Base-by-base conservation (phyloP, 2,888 invertebrate genomes). In the Embidobia sp. region DNA sequence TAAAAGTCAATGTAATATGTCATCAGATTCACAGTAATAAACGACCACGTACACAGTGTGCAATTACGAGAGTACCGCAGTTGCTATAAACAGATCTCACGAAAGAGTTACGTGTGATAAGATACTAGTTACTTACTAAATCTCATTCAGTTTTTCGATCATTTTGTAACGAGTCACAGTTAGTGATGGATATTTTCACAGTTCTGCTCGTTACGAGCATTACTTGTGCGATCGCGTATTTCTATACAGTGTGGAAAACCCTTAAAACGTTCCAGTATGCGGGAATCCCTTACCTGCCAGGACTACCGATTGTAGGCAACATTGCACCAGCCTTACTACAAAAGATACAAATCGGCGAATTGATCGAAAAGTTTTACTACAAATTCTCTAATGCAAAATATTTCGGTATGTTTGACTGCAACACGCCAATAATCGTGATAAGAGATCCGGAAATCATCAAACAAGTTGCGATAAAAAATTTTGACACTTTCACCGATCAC, bases 391-490 rank as follows among this genome's bases (percentile, higher is more conserved):
- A 84, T 0, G 83, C 82, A 0, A 85, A 83, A 27, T 86, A 86
- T 61, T 53, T 85, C 2, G 85, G 85, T 2, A 75, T 83, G 26
- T 83, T 75, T 35, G 84, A 85, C 8, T 37, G 15, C 7, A 15
- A 15, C 37, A 37, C 40, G 8, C 84, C 84, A 0, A 10, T 81
- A 3, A 49, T 84, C 3, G 15, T 84, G 44, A 19, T 85, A 0
- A 81, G 82, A 1, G 84, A 84, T 57, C 69, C 74, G 1, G 84
- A 84, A 4, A 48, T 85, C 1, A 81, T 84, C 3, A 84, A 83
- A 48, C 29, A 22, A 15, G 18, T 37, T 7, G 48, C 29, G 7
- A 37, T 26, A 22, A 48, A 61, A 6, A 35, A 48, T 15, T 57
- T 29, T 11, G 27, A 57, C 1, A 13, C 8, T 16, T 55, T 55